These are phyloP conservation scores for Clistopyga incitator DNA, from an alignment of 2,888 invertebrate genomes.

Conservation along the genomic window DNA sequence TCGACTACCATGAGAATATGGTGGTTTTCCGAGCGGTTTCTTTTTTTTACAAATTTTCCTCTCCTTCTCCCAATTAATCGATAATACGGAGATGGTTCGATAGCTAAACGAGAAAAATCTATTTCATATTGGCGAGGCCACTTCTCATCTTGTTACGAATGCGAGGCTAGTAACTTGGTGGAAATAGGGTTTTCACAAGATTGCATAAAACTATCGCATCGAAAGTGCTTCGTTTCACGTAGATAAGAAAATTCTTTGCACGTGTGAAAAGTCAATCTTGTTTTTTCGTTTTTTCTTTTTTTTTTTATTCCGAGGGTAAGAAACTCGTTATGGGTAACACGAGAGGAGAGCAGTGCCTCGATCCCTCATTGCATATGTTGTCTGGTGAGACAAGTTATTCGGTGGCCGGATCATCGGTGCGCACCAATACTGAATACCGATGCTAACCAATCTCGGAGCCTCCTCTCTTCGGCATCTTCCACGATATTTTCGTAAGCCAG, in stretches of 20 bases:
- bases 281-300: too few species aligned
- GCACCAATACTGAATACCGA: constrained; percentile 60
- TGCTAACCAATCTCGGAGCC: constrained; percentile 29
- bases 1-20: too few species aligned
- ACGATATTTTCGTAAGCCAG: constrained; percentile 1
- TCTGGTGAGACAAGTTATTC: constrained; percentile 56
- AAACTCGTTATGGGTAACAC: constrained; percentile 58
- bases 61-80: background rate
- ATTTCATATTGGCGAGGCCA: background rate
- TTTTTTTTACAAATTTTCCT: too few species aligned
- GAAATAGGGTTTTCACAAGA: background rate
- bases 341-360: background rate
- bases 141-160: background rate
- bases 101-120: background rate
- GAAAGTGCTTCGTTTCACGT: constrained; percentile 8
- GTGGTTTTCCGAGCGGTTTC: too few species aligned
- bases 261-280: constrained; percentile 58
- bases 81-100: background rate
- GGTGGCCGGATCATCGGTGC: constrained; percentile 51
- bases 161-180: background rate
- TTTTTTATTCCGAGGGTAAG: constrained; percentile 39
- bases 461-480: background rate
- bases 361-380: constrained; percentile 30
- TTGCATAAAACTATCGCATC: constrained; percentile 11
- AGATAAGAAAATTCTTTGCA: constrained; percentile 50